These are phyloP conservation scores for Pocillopora verrucosa DNA, from an alignment of 64 coral and sea anemone species.

Conservation along the genomic window DNA sequence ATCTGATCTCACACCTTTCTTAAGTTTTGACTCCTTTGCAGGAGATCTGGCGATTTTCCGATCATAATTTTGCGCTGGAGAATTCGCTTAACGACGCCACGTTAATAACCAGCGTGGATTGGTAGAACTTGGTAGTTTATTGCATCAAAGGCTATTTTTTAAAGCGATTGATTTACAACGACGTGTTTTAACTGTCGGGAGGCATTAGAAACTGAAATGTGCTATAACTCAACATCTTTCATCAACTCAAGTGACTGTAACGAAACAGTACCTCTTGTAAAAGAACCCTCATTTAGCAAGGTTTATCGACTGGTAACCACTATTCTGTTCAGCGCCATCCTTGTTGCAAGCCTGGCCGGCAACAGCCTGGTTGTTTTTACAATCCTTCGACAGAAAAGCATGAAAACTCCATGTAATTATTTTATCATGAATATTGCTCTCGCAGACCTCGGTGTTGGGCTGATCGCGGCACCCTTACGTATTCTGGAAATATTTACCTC, in stretches of 20 bases:
- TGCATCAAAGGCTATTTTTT: not conserved
- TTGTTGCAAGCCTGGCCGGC: slow-evolving; percentile 38
- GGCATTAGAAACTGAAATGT: not conserved
- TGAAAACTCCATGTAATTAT: slow-evolving; percentile 57
- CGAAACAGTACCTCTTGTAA: not conserved
- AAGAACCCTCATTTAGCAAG: not conserved
- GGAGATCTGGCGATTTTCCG: not conserved
- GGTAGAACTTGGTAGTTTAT: not conserved
- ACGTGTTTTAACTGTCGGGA: not conserved
- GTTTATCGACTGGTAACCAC: not conserved
- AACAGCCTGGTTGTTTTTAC: slow-evolving; percentile 38
- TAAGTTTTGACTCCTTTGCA: not conserved
- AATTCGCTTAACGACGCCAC: not conserved
- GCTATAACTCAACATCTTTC: not conserved
- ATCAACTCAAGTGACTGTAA: not conserved
- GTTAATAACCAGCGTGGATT: not conserved
- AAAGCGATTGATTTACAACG: not conserved
- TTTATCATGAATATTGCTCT: slow-evolving; percentile 61
- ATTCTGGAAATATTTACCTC: slow-evolving; percentile 54
- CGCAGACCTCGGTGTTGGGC: slow-evolving; percentile 56
- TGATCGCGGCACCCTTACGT: slow-evolving; percentile 62
- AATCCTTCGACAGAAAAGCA: slow-evolving; percentile 35
- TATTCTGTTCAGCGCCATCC: slow-evolving; percentile 14
- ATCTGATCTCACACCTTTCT: not conserved
- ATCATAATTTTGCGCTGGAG: not conserved